phyloP scores from a whole-genome alignment of 2,888 invertebrate genomes.

The Prosapia bicincta region DNA sequence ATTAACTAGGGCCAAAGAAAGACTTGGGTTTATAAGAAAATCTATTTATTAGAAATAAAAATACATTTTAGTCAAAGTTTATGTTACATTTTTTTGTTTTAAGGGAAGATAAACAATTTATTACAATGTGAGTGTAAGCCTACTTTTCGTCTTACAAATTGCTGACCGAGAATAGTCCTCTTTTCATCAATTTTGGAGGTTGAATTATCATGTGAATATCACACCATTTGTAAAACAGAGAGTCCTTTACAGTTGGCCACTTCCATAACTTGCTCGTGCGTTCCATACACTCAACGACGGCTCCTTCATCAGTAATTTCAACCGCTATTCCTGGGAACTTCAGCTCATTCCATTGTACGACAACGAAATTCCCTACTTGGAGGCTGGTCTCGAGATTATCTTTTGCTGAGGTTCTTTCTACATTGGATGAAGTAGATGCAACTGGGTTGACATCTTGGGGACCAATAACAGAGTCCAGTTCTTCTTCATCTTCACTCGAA shows the following conservation, averaged over 20 bases:
- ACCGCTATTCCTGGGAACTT: not conserved
- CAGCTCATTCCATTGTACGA: not conserved
- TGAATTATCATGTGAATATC: slow-evolving; percentile 1
- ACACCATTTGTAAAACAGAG: slow-evolving; percentile 8
- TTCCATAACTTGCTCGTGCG: slow-evolving; percentile 13
- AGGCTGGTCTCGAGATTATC: not conserved
- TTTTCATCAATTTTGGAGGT: slow-evolving; percentile 14
- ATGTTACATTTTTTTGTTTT: not conserved
- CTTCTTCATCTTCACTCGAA: not conserved
- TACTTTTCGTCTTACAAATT: too few relatives aligned
- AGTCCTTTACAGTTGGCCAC: slow-evolving; percentile 13
- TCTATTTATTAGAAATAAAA: too few relatives aligned
- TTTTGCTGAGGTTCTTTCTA: not conserved
- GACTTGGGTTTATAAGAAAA: slow-evolving; percentile 10
- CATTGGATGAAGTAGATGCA: too few relatives aligned
- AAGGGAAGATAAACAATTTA: too few relatives aligned
- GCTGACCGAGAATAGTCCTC: slow-evolving; percentile 7
- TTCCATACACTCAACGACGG: slow-evolving; percentile 14
- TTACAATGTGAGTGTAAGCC: not conserved
- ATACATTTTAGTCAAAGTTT: not conserved
- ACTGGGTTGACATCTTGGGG: too few relatives aligned
- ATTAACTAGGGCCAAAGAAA: not conserved
- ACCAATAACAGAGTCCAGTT: too few relatives aligned
- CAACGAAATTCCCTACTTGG: slow-evolving; percentile 10
- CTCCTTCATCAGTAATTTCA: slow-evolving; percentile 8